Evolutionary conservation across 92 coral and sea anemone species (phyloP).

Genomic region (Chrysogorgia sp.): DNA sequence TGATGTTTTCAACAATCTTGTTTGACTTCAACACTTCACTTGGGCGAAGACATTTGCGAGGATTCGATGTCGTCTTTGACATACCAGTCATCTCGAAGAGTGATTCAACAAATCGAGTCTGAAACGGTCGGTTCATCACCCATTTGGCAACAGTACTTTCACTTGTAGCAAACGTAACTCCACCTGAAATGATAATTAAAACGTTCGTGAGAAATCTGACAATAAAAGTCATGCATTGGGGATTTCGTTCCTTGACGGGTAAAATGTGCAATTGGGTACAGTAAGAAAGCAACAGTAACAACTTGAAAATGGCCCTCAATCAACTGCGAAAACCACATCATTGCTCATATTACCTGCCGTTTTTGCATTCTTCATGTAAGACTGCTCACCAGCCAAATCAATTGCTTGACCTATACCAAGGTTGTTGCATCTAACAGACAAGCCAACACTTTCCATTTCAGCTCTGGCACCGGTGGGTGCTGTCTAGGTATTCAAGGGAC

Average conservation of each 20-base stretch:
- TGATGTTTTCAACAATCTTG: background rate
- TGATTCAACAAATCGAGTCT: background rate
- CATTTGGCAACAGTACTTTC: slow-evolving; percentile 28
- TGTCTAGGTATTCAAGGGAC: background rate
- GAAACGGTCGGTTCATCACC: slow-evolving; percentile 28
- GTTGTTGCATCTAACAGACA: background rate
- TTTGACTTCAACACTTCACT: slow-evolving; percentile 22
- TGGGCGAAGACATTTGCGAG: slow-evolving; percentile 20
- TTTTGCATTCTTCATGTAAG: slow-evolving; percentile 6
- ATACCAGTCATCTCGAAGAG: background rate
- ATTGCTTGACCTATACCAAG: slow-evolving; percentile 14
- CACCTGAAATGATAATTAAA: slow-evolving; percentile 8
- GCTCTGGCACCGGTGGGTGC: slow-evolving; percentile 11
- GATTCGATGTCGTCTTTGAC: slow-evolving; percentile 14
- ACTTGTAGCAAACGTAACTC: slow-evolving; percentile 6
- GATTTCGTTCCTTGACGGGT: no score
- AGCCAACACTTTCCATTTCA: slow-evolving; percentile 1
- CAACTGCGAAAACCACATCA: no score
- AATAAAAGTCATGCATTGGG: no score
- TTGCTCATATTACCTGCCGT: slow-evolving; percentile 6
- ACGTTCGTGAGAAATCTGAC: no score
- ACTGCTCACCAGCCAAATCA: slow-evolving; percentile 2
- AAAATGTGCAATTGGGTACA: no score
- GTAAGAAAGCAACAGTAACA: no score
- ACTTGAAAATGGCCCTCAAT: no score